A percentile compares a stretch with the other conserved stretches of the same genome.
These are phyloP conservation scores for Schizotus pectinicornis DNA, from an alignment of 2,888 invertebrate genomes.

Conservation along the genomic window DNA sequence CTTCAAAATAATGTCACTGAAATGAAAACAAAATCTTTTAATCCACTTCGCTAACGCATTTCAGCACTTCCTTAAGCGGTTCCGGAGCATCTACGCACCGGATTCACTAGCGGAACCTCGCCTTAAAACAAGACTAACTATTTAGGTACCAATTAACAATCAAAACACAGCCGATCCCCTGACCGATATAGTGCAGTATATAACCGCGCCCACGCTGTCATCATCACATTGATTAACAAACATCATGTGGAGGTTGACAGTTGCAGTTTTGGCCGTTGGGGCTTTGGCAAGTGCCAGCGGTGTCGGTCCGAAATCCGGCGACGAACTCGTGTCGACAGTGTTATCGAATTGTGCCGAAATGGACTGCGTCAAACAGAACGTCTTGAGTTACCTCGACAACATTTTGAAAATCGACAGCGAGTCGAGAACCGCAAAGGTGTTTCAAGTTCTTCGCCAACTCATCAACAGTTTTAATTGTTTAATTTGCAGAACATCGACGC, in stretches of 20 bases:
- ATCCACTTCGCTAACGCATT: conserved; percentile 15
- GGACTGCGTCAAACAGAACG: conserved; percentile 77
- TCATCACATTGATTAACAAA: conserved; percentile 25
- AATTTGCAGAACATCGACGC: conserved; percentile 70
- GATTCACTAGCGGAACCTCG: conserved; percentile 45
- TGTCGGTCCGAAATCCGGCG: conserved; percentile 67
- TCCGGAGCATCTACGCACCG: conserved; percentile 5
- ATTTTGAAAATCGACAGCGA: conserved; percentile 64
- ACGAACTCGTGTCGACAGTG: conserved; percentile 73
- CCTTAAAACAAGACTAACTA: conserved; percentile 43
- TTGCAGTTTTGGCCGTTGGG: conserved; percentile 62
- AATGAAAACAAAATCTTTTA: conserved; percentile 10
- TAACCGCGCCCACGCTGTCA: conserved; percentile 67
- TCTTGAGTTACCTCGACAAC: conserved; percentile 77
- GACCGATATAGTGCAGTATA: conserved; percentile 65
- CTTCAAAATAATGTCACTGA: conserved; percentile 10
- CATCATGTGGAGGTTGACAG: conserved; percentile 51
- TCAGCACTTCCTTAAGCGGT: conserved; percentile 13
- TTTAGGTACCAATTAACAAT: conserved; percentile 53
- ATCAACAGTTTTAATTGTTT: conserved; percentile 14
- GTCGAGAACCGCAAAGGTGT: conserved; percentile 62
- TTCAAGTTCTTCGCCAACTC: conserved; percentile 2
- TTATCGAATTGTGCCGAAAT: conserved; percentile 77
- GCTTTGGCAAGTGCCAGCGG: conserved; percentile 61
- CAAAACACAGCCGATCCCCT: conserved; percentile 56